Base-by-base conservation (phyloP, 2,113 vertebrate species). In the Indri indri region DNA sequence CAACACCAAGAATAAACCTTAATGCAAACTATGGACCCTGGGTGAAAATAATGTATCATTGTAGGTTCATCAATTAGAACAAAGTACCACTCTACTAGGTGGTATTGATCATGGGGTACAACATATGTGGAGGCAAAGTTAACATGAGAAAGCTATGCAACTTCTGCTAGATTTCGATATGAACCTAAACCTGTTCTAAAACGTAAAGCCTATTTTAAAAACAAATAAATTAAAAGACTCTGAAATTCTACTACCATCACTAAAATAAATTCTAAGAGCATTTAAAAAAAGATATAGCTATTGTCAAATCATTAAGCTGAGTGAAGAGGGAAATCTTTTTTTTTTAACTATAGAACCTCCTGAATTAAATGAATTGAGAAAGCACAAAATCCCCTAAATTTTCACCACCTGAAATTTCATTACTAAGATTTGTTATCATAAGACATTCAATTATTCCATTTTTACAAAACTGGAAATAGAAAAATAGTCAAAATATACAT, bases 401-500 rank as follows among this genome's bases (percentile, higher is more conserved):
- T 80, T 65, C 11, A 80, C 32, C 27, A 1, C 22, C 85, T 81
- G 23, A 57, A 30, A 79, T 91, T 96, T 87, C 82, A 95, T 52
- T 74, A 95, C 80, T 84, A 73, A 37, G 8, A 52, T 96, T 94
- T 97, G 17, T 96, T 80, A 54, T 76, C 65, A 86, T 92, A 34
- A 90, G 11, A 74, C 63, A 74, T 20, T 95, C 54, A 97, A 70
- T 68, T 89, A 32, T 70, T 71, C 0, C 1, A 93, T 95, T 96
- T 82, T 86, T 73, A 93, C 42, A 91, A 91, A 81, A 81, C 68
- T 37, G 6, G 3, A 89, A 25, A 47, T 79, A 30, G 52, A 63
- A 79, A 42, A 93, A 70, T 95, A 76, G 96, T 91, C 79, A 97
- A 91, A 85, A 97, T 92, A 70, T 91, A 54, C 65, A 63, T 0